A percentile compares a stretch with the other conserved stretches of the same genome.
phyloP scores from a whole-genome alignment of 2,888 invertebrate genomes.

The Drosophila pseudotakahashii region DNA sequence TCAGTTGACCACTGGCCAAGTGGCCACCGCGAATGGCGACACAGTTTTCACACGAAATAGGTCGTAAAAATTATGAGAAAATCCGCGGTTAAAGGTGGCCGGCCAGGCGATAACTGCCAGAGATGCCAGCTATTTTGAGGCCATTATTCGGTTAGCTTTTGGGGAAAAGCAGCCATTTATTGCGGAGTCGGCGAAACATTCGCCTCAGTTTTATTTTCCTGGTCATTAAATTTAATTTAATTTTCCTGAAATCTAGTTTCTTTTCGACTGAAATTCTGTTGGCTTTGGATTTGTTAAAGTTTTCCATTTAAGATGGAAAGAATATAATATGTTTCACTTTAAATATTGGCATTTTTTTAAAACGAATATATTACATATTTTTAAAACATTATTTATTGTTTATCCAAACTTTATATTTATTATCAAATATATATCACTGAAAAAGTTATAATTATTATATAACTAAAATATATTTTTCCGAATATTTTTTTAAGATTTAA shows the following conservation, averaged over 20 bases:
- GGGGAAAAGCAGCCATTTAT: neutral
- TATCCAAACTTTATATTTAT: too few species aligned
- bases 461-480: too few species aligned
- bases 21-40: constrained; percentile 47
- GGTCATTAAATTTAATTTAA: neutral
- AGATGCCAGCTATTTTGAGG: constrained; percentile 17
- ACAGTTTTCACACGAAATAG: constrained; percentile 66
- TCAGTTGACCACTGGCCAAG: constrained; percentile 36
- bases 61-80: constrained; percentile 67
- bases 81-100: constrained; percentile 16
- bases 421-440: too few species aligned
- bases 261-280: neutral
- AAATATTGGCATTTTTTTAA: too few species aligned
- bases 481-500: too few species aligned
- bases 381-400: too few species aligned
- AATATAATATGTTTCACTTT: too few species aligned
- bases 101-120: constrained; percentile 4
- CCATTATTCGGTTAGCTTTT: neutral
- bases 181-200: too few species aligned
- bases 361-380: too few species aligned
- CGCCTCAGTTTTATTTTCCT: neutral
- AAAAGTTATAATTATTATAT: too few species aligned
- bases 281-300: neutral
- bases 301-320: too few species aligned
- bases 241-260: neutral